Evolutionary conservation across 2,113 vertebrate species (phyloP).

Genomic region (Orycteropus afer): DNA sequence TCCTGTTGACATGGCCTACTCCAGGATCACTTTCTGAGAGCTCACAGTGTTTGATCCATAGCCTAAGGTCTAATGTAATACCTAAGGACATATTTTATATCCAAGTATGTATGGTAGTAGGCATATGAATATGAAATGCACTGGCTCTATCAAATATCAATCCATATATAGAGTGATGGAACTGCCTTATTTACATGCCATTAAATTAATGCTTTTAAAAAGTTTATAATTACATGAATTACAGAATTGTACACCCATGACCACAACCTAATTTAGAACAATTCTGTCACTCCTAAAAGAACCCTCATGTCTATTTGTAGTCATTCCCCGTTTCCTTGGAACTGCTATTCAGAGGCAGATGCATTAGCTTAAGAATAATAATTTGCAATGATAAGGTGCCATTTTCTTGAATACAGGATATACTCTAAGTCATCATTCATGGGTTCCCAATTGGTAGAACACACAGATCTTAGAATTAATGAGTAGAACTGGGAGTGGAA

Average conservation of each 20-base stretch:
- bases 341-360: neutral
- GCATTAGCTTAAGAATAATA: neutral
- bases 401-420: neutral
- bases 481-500: neutral
- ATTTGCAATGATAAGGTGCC: neutral
- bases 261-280: neutral
- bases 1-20: neutral
- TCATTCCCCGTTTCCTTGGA: neutral
- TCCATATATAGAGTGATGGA: neutral
- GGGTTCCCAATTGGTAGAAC: neutral
- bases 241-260: neutral
- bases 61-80: neutral
- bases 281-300: neutral
- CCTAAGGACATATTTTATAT: neutral
- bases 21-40: neutral
- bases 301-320: too few species aligned
- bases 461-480: neutral
- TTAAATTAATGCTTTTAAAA: slow-evolving; percentile 5
- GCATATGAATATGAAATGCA: neutral
- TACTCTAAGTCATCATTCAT: neutral
- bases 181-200: neutral
- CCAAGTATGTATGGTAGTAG: neutral
- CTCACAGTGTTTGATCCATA: neutral
- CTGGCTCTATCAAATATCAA: neutral
- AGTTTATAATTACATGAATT: neutral